Percentiles rank a stretch among this genome's conserved stretches.
Conservation (phyloP, 2,888 invertebrate genomes). For the Stenodera caucasica region DNA sequence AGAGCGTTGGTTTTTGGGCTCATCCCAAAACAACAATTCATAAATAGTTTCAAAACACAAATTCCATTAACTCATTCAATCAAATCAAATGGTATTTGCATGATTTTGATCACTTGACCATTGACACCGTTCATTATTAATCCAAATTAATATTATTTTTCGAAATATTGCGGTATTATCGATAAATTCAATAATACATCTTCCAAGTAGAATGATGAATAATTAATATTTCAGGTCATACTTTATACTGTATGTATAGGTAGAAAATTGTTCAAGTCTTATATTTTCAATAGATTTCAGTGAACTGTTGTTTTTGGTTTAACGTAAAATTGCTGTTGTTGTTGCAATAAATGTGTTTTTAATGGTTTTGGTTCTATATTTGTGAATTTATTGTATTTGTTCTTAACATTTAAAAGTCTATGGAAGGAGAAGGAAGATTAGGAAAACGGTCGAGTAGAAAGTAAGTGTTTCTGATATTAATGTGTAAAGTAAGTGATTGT, state of each 20-base stretch:
- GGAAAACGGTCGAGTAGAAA: background rate
- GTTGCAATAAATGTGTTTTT: background rate
- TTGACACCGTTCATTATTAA: background rate
- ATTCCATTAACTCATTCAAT: background rate
- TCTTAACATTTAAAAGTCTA: background rate
- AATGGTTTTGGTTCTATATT: background rate
- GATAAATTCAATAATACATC: no score
- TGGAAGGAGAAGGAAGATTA: background rate
- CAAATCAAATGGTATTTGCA: background rate
- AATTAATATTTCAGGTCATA: no score
- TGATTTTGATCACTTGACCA: background rate
- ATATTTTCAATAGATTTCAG: background rate
- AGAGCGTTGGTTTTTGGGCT: background rate
- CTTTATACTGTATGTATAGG: no score
- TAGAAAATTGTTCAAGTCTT: no score
- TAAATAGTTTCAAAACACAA: background rate
- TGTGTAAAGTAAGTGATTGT: slow-evolving; percentile 22
- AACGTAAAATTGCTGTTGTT: background rate
- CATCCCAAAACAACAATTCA: slow-evolving; percentile 3
- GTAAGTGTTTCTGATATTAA: slow-evolving; percentile 18
- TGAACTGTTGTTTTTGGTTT: background rate
- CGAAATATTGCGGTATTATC: no score
- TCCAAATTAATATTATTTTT: background rate
- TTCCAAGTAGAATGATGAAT: no score
- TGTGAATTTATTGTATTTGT: background rate